Conservation (phyloP, 2,888 invertebrate genomes). For the Hyalella azteca region DNA sequence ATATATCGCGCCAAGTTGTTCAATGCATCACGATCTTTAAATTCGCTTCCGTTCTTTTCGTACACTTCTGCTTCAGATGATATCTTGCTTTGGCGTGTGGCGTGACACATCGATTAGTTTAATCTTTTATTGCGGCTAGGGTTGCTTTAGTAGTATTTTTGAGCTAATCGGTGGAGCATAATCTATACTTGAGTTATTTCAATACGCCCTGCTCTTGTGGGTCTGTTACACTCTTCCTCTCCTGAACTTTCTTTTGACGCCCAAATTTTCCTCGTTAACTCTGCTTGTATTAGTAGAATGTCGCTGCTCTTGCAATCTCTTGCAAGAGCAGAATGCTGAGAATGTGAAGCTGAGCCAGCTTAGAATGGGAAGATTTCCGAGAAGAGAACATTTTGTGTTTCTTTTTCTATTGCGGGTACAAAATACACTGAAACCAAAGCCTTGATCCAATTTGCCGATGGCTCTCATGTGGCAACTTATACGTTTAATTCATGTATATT, state of each 20-base stretch:
- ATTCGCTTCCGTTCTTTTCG: no score
- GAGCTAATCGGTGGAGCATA: no score
- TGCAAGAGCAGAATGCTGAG: not conserved
- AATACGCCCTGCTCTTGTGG: no score
- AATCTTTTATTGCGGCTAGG: no score
- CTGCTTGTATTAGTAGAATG: not conserved
- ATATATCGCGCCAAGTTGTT: no score
- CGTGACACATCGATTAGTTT: no score
- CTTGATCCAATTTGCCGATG: not conserved
- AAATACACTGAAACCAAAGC: slow-evolving; percentile 1
- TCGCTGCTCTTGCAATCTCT: not conserved
- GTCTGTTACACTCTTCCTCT: no score
- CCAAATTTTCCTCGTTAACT: not conserved
- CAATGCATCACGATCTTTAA: no score
- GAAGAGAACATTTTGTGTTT: not conserved
- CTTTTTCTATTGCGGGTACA: not conserved
- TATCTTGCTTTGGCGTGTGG: no score
- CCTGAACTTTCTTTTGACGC: not conserved
- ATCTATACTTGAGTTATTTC: no score
- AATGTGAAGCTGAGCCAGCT: not conserved
- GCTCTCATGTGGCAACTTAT: not conserved
- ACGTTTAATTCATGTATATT: slow-evolving; percentile 5
- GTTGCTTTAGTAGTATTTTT: no score
- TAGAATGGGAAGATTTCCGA: not conserved
- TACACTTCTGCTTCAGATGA: no score